Base-by-base conservation (phyloP, 2,113 vertebrate species). In the Microtus oregoni region DNA sequence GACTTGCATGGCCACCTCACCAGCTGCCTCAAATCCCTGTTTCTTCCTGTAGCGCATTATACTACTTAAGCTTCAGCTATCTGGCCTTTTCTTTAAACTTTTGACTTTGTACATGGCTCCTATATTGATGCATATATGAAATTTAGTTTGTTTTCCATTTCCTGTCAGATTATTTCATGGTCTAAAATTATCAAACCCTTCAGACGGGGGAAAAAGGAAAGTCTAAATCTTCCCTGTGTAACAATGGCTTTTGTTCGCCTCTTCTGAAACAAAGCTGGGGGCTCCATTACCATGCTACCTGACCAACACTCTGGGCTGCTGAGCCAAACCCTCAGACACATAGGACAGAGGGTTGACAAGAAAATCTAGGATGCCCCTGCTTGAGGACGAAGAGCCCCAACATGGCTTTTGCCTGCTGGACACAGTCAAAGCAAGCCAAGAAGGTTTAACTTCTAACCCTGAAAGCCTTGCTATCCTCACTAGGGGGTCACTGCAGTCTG, bases 291-390 rank as follows among this genome's bases (percentile, higher is more conserved):
- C 35, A 68, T 75, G 47, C 88, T 19, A 30, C 72, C n/a, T 35
- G 17, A 35, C 67, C 4, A 1, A 1, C 28, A 19, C 50, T 63
- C 9, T 0, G 0, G 0, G 63, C 58, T 12, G 28, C 0, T 1
- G 79, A 68, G 68, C 61, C n/a, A 20, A 38, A 19, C 17, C 63
- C 63, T 20, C 30, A 5, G 70, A 63, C 65, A 47, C 38, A 17
- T 7, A 11, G 0, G 50, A 63, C 24, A 0, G 9, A 81, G 44
- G 65, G 20, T 19, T 20, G 28, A 17, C 70, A 4, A 6, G 72
- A 65, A 86, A 89, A 86, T 28, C 61, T 63, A 24, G 1, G 52
- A 12, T 17, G 20, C 28, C 50, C 72, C 32, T 15, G 50, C n/a
- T 68, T 73, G 4, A 14, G 75, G 28, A 89, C 13, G n/a, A 61